Base-by-base conservation (phyloP, 2,113 vertebrate species). In the Otolemur garnettii region DNA sequence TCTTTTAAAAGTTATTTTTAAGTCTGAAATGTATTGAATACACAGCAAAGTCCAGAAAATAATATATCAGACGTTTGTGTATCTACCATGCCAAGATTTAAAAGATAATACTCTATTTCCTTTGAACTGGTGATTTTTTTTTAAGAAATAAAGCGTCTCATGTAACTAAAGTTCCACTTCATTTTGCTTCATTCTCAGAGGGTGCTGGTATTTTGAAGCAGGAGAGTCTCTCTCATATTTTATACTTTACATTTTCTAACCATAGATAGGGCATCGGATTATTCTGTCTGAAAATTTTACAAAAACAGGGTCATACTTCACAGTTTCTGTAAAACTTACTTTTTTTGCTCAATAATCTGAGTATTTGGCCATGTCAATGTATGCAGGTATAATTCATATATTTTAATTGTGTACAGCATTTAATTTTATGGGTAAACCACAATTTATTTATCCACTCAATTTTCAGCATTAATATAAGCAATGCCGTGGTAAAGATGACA, bases 41-140 rank as follows among this genome's bases (percentile, higher is more conserved):
- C 55, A 82, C 17, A 93, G 62, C 26, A 89, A 97, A 91, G 15
- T 86, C 68, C 9, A 69, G 80, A 91, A 96, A 96, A 90, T 90
- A 87, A 68, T 24, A 30, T 55, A 42, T 77, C 64, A 74, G 69
- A 71, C 35, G 55, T 38, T 55, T 60, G 38, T 28, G 11, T 55
- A 91, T 60, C 57, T 79, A 74, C 71, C 62, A 42, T 60, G 24
- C 26, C 18, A 78, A 78, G 86, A 78, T 87, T 96, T 85, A 64
- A 93, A 7, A 82, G 64, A 89, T 89, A 87, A 14, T 35, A 85
- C 9, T 26, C 21, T 74, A 60, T 62, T 89, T 82, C 33, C 38
- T 94, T 95, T 45, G 81, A 84, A 69, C 1, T 42, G 26, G 8
- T 75, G 26, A 50, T 9, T 50, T 87, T 78, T 78, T 50, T 79